These are phyloP conservation scores for Trachops cirrhosus DNA, from an alignment of 2,797 vertebrate genomes.

Conservation along the genomic window DNA sequence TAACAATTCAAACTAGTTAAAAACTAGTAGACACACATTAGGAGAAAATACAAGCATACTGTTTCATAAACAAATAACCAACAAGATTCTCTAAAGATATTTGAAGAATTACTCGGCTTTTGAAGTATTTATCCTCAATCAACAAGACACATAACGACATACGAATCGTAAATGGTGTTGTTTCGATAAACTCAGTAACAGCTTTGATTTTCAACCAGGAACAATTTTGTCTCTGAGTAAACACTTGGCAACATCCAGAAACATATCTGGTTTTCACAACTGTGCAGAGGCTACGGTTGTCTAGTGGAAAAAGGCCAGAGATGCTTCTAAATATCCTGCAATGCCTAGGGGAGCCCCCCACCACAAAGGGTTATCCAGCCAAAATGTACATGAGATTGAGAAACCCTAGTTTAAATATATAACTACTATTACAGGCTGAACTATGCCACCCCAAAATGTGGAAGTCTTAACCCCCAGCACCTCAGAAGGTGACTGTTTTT, in stretches of 20 bases:
- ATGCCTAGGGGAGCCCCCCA: neutral
- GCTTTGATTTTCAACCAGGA: neutral
- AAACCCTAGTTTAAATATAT: neutral
- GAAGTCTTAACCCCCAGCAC: neutral
- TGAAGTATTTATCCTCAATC: neutral
- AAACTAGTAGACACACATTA: neutral
- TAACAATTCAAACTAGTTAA: conserved; percentile 7
- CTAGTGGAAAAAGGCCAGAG: neutral
- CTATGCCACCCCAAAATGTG: neutral
- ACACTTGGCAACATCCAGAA: neutral
- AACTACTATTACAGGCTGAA: neutral
- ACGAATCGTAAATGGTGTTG: neutral
- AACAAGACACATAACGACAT: neutral
- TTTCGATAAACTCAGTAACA: conserved; percentile 8
- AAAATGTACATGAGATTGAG: neutral
- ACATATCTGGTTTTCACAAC: neutral
- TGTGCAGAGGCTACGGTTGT: neutral
- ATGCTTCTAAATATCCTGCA: neutral
- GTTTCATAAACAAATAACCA: neutral
- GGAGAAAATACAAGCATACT: neutral
- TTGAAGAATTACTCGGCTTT: neutral
- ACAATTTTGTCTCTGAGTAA: neutral
- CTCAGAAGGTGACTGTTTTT: neutral
- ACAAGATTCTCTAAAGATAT: neutral
- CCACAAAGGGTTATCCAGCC: neutral